Evolutionary conservation across 2,888 invertebrate species (phyloP).

Genomic region (Drosophila ustulata): DNA sequence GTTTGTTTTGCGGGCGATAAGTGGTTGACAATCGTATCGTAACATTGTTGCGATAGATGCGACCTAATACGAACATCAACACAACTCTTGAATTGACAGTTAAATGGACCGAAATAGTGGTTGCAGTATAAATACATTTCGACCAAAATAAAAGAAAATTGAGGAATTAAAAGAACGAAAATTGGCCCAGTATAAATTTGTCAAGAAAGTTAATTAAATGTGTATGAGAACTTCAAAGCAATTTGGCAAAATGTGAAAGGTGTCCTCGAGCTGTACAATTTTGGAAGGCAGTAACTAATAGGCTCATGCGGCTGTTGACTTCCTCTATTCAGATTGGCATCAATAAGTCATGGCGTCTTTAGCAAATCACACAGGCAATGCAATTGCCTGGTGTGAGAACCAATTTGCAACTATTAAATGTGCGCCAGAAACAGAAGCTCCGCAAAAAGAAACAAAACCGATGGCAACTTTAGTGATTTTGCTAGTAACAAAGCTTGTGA

Average conservation of each 20-base stretch:
- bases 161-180: slow-evolving; percentile 2
- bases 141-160: background rate
- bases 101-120: slow-evolving; percentile 45
- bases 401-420: slow-evolving; percentile 78
- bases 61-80: slow-evolving; percentile 30
- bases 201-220: slow-evolving; percentile 1
- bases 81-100: slow-evolving; percentile 36
- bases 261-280: background rate
- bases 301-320: slow-evolving; percentile 12
- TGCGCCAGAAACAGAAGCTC: slow-evolving; percentile 61
- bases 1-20: slow-evolving; percentile 76
- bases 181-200: background rate
- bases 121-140: slow-evolving; percentile 7
- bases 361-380: slow-evolving; percentile 51
- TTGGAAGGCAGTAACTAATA: slow-evolving; percentile 2
- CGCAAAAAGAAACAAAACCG: slow-evolving; percentile 41
- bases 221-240: background rate
- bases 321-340: slow-evolving; percentile 35
- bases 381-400: slow-evolving; percentile 69
- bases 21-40: slow-evolving; percentile 61
- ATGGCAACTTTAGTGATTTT: slow-evolving; percentile 53
- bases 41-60: slow-evolving; percentile 28
- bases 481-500: slow-evolving; percentile 37
- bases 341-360: slow-evolving; percentile 40
- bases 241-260: slow-evolving; percentile 2